phyloP scores from a whole-genome alignment of 2,113 vertebrate species.

The Dunckerocampus dactyliophorus region DNA sequence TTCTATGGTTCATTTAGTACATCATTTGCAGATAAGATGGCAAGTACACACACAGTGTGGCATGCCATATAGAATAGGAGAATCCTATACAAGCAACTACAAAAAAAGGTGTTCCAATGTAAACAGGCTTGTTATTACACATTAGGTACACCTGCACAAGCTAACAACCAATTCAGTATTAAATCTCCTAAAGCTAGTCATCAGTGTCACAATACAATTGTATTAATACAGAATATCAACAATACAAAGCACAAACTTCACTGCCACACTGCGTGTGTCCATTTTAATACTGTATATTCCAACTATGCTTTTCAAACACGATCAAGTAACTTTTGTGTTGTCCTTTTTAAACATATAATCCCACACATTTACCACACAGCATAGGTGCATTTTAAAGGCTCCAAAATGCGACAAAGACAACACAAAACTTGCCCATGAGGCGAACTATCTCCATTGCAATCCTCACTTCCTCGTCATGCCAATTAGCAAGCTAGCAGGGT shows the following conservation, averaged over 20 bases:
- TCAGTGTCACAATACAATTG: too few relatives aligned
- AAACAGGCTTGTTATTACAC: background rate
- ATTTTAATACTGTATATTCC: background rate
- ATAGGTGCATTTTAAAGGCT: background rate
- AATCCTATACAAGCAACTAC: background rate
- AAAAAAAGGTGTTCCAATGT: background rate
- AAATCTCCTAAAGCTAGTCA: too few relatives aligned
- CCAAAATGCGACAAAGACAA: conserved; percentile 19
- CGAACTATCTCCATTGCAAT: conserved; percentile 53
- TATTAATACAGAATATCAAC: background rate
- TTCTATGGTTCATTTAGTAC: too few relatives aligned
- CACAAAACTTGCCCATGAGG: conserved; percentile 20
- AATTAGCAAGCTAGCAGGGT: conserved; percentile 69
- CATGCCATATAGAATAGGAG: background rate
- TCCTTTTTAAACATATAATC: background rate
- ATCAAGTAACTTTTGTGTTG: background rate
- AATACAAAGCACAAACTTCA: background rate
- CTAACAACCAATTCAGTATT: too few relatives aligned
- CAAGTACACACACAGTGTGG: too few relatives aligned
- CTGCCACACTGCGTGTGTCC: background rate
- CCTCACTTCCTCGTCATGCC: conserved; percentile 65
- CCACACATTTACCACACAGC: background rate
- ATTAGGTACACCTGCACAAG: too few relatives aligned
- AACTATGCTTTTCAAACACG: background rate
- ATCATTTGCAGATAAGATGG: too few relatives aligned